Percentiles rank a stretch among this genome's conserved stretches.
phyloP scores from a whole-genome alignment of 64 coral and sea anemone genomes.

The Astreopora myriophthalma region DNA sequence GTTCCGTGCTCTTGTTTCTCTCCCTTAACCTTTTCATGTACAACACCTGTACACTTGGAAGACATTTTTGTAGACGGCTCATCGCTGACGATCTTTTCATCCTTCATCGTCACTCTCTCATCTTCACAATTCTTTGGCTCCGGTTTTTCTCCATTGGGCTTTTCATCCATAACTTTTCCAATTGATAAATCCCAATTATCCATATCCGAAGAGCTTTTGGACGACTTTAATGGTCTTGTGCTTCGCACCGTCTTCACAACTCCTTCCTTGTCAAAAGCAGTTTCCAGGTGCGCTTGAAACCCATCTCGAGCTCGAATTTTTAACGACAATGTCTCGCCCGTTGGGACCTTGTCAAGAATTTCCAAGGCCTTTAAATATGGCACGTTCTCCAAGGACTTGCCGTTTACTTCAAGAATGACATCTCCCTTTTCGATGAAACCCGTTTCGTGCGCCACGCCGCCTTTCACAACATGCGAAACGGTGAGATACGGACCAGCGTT shows the following conservation, averaged over 20 bases:
- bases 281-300: constrained; percentile 17
- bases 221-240: background rate
- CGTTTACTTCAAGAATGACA: constrained; percentile 80
- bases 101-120: background rate
- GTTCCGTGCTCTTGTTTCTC: background rate
- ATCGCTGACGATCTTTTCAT: no score
- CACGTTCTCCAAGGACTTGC: constrained; percentile 38
- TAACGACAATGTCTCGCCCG: constrained; percentile 38
- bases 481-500: constrained; percentile 38
- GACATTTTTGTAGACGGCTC: no score
- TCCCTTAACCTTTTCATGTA: background rate
- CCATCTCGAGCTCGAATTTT: constrained; percentile 64
- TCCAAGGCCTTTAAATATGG: constrained; percentile 57
- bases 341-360: constrained; percentile 54
- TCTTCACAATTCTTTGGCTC: background rate
- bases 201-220: background rate
- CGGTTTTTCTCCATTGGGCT: background rate
- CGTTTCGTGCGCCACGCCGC: constrained; percentile 73
- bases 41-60: background rate
- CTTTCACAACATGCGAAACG: constrained; percentile 73
- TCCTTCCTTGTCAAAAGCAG: constrained; percentile 4
- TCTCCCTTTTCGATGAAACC: constrained; percentile 78
- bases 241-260: constrained; percentile 1
- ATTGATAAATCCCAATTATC: background rate
- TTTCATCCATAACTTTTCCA: background rate